Evolutionary conservation across 2,797 vertebrate genomes (phyloP), one percentile per base, ranked within the genome.

Genomic region (Oreochromis grahami): DNA sequence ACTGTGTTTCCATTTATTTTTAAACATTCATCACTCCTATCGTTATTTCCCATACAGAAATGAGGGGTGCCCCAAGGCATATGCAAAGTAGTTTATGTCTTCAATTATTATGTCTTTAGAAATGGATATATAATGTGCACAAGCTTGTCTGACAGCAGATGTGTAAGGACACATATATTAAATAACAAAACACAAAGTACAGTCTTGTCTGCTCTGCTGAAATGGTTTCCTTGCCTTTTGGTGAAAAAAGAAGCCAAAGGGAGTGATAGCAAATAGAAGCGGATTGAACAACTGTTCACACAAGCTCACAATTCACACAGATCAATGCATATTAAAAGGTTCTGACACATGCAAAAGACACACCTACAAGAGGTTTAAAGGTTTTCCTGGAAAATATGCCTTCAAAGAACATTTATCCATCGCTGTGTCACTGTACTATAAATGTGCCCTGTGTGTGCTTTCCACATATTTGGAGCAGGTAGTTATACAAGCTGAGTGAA

Each of bases 211-310:
- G 26, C 43, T 74, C 26, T 79, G 63, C 78, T 78, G 21, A 78
- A 77, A 80, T 52, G 6, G 45, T 79, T 88, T 91, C 91, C 79
- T 79, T 86, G 84, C 76, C 85, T 78, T 56, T 41, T 63, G 90
- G 88, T 80, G 79, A 83, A 81, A 91, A 85, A 32, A 10, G 55
- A 80, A 82, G 84, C 87, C 83, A 88, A 79, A 36, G 52, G 45
- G 50, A 87, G 43, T 87, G 85, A 91, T 80, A 86, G 76, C 77
- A 84, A 87, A 91, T 87, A 83, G 79, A 70, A 90, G 70, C 63
- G 86, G 92, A 88, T 79, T 81, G 88, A 92, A 84, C 77, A 88
- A 84, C 85, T 88, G 84, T 58, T 87, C 82, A 86, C 79, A 84
- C 82, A 77, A 63, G 63, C 83, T 74, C 60, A 80, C 78, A 55